A percentile compares a stretch with the other conserved stretches of the same genome.
These are phyloP conservation scores for Diglossa cyanea DNA, from an alignment of 2,797 vertebrate genomes.

Conservation along the genomic window DNA sequence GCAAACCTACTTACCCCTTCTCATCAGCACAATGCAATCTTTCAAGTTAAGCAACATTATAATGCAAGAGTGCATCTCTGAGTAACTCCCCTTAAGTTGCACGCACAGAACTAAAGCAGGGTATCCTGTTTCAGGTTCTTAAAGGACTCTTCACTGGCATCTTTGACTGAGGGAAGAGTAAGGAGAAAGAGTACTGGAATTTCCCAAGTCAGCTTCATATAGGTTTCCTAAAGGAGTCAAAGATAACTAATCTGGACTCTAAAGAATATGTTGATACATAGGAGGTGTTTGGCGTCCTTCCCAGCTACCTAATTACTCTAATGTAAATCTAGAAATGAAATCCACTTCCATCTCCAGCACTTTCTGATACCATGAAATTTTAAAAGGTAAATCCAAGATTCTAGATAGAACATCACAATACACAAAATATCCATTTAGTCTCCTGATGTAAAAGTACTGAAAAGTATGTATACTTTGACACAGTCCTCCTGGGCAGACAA, in stretches of 20 bases:
- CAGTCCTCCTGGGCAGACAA: not conserved
- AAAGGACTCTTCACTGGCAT: not conserved
- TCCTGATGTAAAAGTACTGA: not conserved
- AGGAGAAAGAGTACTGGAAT: not conserved
- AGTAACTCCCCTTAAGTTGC: not conserved
- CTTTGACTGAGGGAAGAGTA: not conserved
- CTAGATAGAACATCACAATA: not conserved
- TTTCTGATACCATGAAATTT: not conserved
- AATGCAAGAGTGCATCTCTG: not conserved
- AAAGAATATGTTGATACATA: not conserved
- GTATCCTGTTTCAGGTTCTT: not conserved
- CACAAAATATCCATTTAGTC: not conserved
- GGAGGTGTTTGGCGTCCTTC: not conserved
- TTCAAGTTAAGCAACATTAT: not conserved
- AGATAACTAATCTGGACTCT: not conserved
- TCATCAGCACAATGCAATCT: not conserved
- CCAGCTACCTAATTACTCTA: not conserved
- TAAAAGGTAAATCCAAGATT: not conserved
- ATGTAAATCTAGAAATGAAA: not conserved
- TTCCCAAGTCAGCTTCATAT: not conserved
- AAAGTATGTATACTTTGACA: not conserved
- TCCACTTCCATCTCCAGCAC: not conserved
- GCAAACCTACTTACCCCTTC: not conserved
- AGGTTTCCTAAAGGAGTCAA: not conserved
- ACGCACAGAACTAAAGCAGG: not conserved